Percentiles rank a stretch among this genome's conserved stretches.
Evolutionary conservation across 2,888 invertebrate species (phyloP).

Genomic region (Erebia ligea): DNA sequence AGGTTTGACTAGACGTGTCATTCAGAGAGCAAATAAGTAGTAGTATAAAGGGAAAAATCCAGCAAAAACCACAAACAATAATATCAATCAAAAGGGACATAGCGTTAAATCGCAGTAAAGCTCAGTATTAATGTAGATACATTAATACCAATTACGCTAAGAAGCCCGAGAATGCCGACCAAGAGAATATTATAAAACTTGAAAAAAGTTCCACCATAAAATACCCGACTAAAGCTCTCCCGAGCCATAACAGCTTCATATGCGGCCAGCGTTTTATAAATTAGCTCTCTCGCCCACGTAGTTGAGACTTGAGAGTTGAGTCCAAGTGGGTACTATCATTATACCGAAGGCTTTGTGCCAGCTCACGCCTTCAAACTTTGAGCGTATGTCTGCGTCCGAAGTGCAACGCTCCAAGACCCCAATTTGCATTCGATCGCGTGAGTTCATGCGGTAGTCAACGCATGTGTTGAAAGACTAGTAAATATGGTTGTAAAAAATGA

Average conservation of each 20-base stretch:
- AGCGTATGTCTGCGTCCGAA: conserved; percentile 27
- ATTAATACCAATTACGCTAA: conserved; percentile 21
- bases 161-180: conserved; percentile 8
- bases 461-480: conserved; percentile 6
- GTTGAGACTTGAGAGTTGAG: conserved; percentile 1
- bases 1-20: neutral
- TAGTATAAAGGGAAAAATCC: neutral
- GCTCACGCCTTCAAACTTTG: conserved; percentile 40
- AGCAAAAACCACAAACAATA: neutral
- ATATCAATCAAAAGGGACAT: neutral
- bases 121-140: conserved; percentile 11
- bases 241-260: conserved; percentile 36
- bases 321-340: conserved; percentile 37
- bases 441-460: conserved; percentile 3
- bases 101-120: conserved; percentile 6
- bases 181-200: conserved; percentile 17
- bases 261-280: conserved; percentile 52
- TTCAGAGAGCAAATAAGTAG: neutral
- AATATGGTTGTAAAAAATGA: neutral
- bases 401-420: conserved; percentile 35
- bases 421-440: conserved; percentile 14
- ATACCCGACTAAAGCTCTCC: conserved; percentile 20
- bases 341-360: conserved; percentile 40
- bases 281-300: conserved; percentile 59
- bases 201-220: conserved; percentile 22